A percentile compares a stretch with the other conserved stretches of the same genome.
phyloP scores from a whole-genome alignment of 2,888 invertebrate species.

The Cataglyphis cursor region DNA sequence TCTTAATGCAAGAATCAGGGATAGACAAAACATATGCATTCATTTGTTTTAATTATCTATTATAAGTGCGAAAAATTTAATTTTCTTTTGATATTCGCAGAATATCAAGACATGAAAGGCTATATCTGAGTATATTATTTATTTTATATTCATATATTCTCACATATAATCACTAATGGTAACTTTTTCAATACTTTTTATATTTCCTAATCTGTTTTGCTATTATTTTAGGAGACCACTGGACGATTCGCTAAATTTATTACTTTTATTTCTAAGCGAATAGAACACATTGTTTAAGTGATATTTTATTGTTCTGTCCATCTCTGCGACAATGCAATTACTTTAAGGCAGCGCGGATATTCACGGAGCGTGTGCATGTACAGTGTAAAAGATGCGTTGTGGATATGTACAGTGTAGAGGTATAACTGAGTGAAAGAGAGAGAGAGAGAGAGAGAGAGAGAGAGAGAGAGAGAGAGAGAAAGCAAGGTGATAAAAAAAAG shows the following conservation, averaged over 20 bases:
- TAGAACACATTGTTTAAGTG: constrained; percentile 34
- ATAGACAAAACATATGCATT: constrained; percentile 77
- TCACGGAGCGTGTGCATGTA: constrained; percentile 85
- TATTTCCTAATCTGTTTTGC: too few species aligned
- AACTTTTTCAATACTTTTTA: too few species aligned
- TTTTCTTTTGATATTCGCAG: not conserved
- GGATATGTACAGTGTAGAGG: constrained; percentile 86
- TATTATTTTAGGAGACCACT: not conserved
- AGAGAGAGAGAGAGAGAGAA: constrained; percentile 60
- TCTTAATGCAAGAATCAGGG: constrained; percentile 79
- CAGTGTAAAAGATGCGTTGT: constrained; percentile 87
- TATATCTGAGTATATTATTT: not conserved
- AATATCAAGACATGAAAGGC: not conserved
- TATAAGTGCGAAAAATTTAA: not conserved
- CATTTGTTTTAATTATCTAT: not conserved
- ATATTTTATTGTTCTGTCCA: constrained; percentile 63
- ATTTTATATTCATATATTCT: not conserved
- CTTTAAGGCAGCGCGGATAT: constrained; percentile 83
- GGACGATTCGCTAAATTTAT: constrained; percentile 1
- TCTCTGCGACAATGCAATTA: constrained; percentile 71
- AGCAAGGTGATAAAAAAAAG: constrained; percentile 76
- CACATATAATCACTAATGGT: too few species aligned
- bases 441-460: constrained; percentile 63
- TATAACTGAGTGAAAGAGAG: constrained; percentile 75
- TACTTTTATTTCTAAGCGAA: constrained; percentile 11